A percentile compares a stretch with the other conserved stretches of the same genome.
Evolutionary conservation across 2,797 vertebrate species (phyloP).

Genomic region (Limosa lapponica): DNA sequence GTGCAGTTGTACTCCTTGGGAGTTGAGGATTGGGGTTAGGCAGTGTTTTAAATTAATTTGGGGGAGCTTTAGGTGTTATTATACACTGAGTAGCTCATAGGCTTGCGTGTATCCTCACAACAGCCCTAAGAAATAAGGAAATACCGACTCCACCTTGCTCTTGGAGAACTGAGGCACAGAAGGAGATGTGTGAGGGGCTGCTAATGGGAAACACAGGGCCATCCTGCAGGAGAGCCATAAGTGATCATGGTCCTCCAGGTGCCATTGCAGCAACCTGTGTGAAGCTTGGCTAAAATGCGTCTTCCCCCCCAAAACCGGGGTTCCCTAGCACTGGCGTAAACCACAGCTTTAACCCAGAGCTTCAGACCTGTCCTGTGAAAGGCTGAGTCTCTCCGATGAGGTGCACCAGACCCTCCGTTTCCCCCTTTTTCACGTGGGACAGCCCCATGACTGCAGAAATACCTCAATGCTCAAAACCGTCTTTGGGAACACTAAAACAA

Average conservation of each 20-base stretch:
- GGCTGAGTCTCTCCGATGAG: neutral
- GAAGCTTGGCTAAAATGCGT: accelerated
- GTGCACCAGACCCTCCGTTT: neutral
- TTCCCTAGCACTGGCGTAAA: neutral
- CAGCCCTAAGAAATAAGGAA: neutral
- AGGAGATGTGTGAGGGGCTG: neutral
- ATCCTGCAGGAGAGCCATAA: neutral
- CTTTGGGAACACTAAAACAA: neutral
- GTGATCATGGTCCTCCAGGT: too few relatives aligned
- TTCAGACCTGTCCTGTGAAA: neutral
- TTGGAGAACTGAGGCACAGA: neutral
- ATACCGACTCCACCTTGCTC: neutral
- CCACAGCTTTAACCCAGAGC: neutral
- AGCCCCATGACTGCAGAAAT: neutral
- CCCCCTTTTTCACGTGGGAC: accelerated
- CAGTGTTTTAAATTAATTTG: neutral
- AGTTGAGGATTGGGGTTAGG: neutral
- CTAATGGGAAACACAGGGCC: neutral
- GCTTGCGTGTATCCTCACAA: neutral
- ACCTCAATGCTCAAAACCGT: neutral
- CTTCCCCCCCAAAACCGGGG: accelerated
- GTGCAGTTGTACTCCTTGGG: neutral
- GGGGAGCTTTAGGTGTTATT: neutral
- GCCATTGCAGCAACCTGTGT: neutral
- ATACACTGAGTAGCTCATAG: neutral